Base-by-base conservation (phyloP, 2,113 vertebrate genomes). In the Herpetotheres cachinnans region DNA sequence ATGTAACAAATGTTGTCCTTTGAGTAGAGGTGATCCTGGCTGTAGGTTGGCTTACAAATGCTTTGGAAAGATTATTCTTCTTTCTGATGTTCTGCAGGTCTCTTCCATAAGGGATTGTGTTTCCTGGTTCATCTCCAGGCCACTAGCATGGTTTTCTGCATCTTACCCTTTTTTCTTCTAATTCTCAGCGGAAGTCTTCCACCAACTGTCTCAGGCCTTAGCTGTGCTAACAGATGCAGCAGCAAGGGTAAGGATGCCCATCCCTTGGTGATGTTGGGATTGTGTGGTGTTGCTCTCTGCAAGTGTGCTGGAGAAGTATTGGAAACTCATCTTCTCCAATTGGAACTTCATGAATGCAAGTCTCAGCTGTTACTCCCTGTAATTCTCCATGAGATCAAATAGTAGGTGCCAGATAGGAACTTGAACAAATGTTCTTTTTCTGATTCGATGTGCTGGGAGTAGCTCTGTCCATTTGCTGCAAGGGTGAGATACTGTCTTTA, bases 141-240 rank as follows among this genome's bases (percentile, higher is more conserved):
- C 3, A 3, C 61, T 59, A 34, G 9, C 18, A 0, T 86, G 92
- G 5, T 77, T 89, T 76, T 32, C 65, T 65, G 80, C n/a, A 21
- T 32, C 72, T 92, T 55, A 72, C 62, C 82, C 40, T 95, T 86
- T 81, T 87, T 97, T 94, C 86, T 96, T 84, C 62, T 96, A 29
- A 1, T 96, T 77, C 95, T 58, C 92, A 98, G 99, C 98, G 38
- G 99, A 99, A 71, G 98, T 99, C 84, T 99, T 99, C 97, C 99
- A 99, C 97, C 99, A 99, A 96, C 98, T 99, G 91, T 99, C 99
- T 50, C 99, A 99, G 98, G 99, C 99, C 86, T 98, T 99, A 42
- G 99, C 99, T 63, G 98, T 99, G 50, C 96, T 99, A 78, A 99
- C 99, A 0, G 99, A 99, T 89, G 98, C 99, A 47, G 98, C 99